phyloP scores from a whole-genome alignment of 2,797 vertebrate species.

The Hydrocynus forskahlii region DNA sequence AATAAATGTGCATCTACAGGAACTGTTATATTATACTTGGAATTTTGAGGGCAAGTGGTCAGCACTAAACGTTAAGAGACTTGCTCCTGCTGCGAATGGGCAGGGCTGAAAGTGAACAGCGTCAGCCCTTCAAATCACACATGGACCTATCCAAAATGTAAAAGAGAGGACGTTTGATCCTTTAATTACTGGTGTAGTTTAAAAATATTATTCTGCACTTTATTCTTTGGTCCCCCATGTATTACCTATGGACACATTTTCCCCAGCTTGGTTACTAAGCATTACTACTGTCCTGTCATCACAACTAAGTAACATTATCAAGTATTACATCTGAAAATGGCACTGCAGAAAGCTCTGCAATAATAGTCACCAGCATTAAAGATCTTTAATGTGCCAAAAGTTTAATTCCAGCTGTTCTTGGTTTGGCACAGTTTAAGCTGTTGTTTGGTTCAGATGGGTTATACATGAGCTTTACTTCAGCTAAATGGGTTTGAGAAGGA shows the following conservation, averaged over 20 bases:
- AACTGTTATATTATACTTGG: background rate
- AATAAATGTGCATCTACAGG: constrained; percentile 18
- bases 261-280: background rate
- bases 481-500: constrained; percentile 11
- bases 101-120: background rate
- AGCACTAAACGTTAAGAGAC: background rate
- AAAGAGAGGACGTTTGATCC: background rate
- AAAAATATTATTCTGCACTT: background rate
- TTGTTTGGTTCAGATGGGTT: constrained; percentile 13
- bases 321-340: background rate
- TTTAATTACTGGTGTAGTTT: background rate
- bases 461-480: background rate
- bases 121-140: background rate
- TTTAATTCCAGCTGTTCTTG: constrained; percentile 3
- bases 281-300: background rate
- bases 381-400: background rate
- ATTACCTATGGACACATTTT: background rate
- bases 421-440: constrained; percentile 1
- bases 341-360: background rate
- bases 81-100: background rate
- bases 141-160: background rate
- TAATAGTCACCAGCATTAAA: background rate
- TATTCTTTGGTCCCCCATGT: background rate
- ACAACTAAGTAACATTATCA: background rate
- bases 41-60: background rate